Conservation (phyloP, 2,797 vertebrate genomes). For the Catamblyrhynchus diadema region DNA sequence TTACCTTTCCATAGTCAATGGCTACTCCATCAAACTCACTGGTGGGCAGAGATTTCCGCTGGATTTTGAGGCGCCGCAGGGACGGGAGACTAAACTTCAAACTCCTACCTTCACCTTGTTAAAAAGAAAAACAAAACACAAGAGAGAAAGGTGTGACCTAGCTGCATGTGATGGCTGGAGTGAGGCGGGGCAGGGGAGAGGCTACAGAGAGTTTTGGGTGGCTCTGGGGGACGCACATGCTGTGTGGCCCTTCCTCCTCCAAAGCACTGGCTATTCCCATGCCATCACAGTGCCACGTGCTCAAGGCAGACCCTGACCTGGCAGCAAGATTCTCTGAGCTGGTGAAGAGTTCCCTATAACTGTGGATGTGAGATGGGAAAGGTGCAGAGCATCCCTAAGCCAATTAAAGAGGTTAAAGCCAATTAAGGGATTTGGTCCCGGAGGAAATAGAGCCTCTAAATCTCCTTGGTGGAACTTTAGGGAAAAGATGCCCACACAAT, state of each 20-base stretch:
- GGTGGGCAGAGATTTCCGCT: conserved; percentile 81
- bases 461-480: not conserved
- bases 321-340: not conserved
- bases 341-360: not conserved
- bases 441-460: conserved; percentile 30
- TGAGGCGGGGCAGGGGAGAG: not conserved
- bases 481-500: rapidly evolving
- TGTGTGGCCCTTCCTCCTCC: not conserved
- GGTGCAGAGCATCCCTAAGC: conserved; percentile 31
- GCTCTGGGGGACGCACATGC: not conserved
- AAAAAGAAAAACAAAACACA: conserved; percentile 68
- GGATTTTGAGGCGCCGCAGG: conserved; percentile 76
- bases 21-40: conserved; percentile 89
- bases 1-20: conserved; percentile 88
- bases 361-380: rapidly evolving
- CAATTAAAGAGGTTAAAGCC: conserved; percentile 33
- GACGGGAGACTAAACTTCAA: conserved; percentile 86
- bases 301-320: not conserved
- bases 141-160: conserved; percentile 65
- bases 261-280: not conserved
- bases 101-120: conserved; percentile 83
- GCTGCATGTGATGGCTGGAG: not conserved
- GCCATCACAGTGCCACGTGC: not conserved
- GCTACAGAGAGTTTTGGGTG: not conserved
- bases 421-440: conserved; percentile 43